Evolutionary conservation across 2,113 vertebrate species (phyloP).

Genomic region (Calypte anna): DNA sequence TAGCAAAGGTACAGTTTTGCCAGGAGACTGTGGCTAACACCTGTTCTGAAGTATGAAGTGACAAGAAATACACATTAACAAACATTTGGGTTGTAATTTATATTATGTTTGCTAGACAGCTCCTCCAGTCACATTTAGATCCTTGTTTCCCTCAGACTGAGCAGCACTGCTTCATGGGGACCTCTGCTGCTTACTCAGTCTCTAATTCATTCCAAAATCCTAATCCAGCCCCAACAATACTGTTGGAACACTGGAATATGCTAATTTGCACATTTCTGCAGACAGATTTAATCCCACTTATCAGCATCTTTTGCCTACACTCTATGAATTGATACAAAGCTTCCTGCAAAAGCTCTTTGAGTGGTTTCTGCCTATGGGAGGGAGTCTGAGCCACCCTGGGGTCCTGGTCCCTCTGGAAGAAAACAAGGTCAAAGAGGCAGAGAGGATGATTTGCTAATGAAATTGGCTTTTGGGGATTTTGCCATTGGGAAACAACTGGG

Average conservation of each 20-base stretch:
- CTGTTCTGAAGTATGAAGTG: slow-evolving; percentile 11
- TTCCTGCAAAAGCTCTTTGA: no score
- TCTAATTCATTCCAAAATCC: background rate
- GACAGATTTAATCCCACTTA: background rate
- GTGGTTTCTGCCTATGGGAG: background rate
- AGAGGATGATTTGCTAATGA: background rate
- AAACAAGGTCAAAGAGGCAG: background rate
- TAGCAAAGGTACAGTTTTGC: slow-evolving; percentile 40
- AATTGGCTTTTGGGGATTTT: background rate
- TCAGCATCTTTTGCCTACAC: background rate
- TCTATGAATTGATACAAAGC: background rate
- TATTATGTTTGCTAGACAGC: background rate
- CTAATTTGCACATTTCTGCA: background rate
- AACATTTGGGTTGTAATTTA: background rate
- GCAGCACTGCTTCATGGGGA: background rate
- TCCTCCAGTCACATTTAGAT: background rate
- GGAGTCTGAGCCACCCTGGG: background rate
- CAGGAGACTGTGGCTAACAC: slow-evolving; percentile 37
- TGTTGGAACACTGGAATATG: background rate
- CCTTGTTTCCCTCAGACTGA: background rate
- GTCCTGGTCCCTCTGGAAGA: background rate
- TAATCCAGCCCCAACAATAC: background rate
- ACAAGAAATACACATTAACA: background rate
- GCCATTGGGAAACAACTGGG: accelerated
- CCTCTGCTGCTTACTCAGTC: background rate